phyloP scores from a whole-genome alignment of 2,113 vertebrate species.

The Trematocara variabile region DNA sequence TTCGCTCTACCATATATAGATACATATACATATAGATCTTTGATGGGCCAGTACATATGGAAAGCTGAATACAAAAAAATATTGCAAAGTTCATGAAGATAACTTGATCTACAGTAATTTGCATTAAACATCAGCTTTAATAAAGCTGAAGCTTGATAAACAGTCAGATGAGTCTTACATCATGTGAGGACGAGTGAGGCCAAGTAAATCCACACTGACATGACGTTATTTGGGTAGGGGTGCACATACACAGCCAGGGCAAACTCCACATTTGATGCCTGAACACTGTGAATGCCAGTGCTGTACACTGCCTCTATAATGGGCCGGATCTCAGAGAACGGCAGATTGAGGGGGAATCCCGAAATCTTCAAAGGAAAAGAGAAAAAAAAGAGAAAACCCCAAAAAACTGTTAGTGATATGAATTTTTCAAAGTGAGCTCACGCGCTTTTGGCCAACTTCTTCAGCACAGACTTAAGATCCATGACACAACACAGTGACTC shows the following conservation, averaged over 20 bases:
- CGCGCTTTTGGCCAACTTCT: not conserved
- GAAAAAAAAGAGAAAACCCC: not conserved
- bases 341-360: slow-evolving; percentile 91
- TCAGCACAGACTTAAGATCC: not conserved
- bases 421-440: not conserved
- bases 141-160: not conserved
- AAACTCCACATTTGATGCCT: slow-evolving; percentile 85
- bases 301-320: slow-evolving; percentile 89
- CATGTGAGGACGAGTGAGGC: slow-evolving; percentile 84
- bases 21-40: not conserved
- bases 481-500: not conserved
- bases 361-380: slow-evolving; percentile 76
- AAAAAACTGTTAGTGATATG: not conserved
- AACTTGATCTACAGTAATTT: not conserved
- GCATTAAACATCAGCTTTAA: not conserved
- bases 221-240: slow-evolving; percentile 87
- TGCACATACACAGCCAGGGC: slow-evolving; percentile 92
- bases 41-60: not conserved
- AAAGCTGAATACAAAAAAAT: not conserved
- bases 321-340: slow-evolving; percentile 87
- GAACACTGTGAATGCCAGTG: slow-evolving; percentile 87
- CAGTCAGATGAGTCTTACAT: not conserved
- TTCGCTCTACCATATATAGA: not conserved
- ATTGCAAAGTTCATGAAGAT: not conserved
- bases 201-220: slow-evolving; percentile 94